Evolutionary conservation across 2,888 invertebrate species (phyloP).

Genomic region (Eumerus sabulonum): DNA sequence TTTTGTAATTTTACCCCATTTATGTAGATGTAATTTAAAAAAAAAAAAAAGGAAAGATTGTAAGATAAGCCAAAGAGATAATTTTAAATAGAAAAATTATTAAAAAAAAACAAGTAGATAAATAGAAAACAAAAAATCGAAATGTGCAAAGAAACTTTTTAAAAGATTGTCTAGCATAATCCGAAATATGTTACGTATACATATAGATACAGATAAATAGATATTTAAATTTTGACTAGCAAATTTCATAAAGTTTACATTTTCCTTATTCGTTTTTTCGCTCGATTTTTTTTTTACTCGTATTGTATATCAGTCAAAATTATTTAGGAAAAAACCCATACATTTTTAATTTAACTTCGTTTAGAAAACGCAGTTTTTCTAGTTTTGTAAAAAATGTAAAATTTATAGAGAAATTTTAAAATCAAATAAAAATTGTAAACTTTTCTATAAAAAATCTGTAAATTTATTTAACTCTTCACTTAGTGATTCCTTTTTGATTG

Average conservation of each 20-base stretch:
- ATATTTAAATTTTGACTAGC: conserved; percentile 48
- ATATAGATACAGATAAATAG: conserved; percentile 16
- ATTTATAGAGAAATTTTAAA: conserved; percentile 14
- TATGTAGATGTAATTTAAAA: conserved; percentile 63
- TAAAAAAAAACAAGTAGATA: conserved; percentile 49
- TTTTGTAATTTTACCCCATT: no score
- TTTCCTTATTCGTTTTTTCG: no score
- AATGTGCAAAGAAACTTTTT: conserved; percentile 40
- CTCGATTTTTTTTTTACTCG: not conserved
- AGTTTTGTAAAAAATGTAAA: conserved; percentile 44
- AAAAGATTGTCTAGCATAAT: conserved; percentile 18
- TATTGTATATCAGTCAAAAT: no score
- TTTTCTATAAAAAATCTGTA: conserved; percentile 51
- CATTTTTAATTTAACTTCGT: not conserved
- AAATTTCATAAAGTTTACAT: conserved; percentile 32
- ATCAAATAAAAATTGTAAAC: conserved; percentile 40
- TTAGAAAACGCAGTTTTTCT: conserved; percentile 10
- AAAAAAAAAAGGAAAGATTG: conserved; percentile 70
- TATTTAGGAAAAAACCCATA: no score
- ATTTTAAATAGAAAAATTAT: conserved; percentile 69
- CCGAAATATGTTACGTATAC: not conserved
- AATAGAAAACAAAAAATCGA: conserved; percentile 56
- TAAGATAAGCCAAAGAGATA: conserved; percentile 79
- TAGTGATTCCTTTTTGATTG: conserved; percentile 48
- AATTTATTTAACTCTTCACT: conserved; percentile 61